phyloP scores from a whole-genome alignment of 2,797 vertebrate genomes.

The Mus minutoides region DNA sequence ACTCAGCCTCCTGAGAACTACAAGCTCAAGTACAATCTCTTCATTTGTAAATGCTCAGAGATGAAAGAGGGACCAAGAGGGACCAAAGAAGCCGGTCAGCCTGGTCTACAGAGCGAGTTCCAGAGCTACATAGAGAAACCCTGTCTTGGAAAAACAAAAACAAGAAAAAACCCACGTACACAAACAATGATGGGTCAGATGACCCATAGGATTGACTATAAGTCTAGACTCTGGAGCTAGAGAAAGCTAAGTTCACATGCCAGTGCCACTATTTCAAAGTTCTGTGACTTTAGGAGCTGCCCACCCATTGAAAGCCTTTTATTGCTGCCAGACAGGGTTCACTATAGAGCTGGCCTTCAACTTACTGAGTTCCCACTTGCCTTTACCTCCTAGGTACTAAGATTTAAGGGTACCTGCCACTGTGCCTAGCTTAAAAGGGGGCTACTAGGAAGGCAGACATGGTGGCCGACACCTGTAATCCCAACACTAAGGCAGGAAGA shows the following conservation, averaged over 20 bases:
- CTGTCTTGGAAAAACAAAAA: neutral
- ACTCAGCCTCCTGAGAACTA: neutral
- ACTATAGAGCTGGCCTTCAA: neutral
- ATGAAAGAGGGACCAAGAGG: neutral
- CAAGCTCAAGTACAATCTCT: neutral
- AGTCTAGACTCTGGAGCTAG: constrained; percentile 26
- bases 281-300: neutral
- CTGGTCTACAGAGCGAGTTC: neutral
- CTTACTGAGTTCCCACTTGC: neutral
- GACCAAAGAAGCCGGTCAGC: neutral
- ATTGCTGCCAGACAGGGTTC: neutral
- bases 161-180: neutral
- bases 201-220: neutral
- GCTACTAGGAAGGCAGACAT: neutral
- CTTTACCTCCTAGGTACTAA: neutral
- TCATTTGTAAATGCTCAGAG: neutral
- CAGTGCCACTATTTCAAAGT: neutral
- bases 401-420: neutral
- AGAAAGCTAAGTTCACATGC: constrained; percentile 38
- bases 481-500: neutral
- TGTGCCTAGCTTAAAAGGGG: neutral
- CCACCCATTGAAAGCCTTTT: neutral
- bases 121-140: neutral
- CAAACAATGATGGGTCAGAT: neutral
- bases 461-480: no score